Conservation (phyloP, 2,797 vertebrate genomes). For the Sciaenops ocellatus region DNA sequence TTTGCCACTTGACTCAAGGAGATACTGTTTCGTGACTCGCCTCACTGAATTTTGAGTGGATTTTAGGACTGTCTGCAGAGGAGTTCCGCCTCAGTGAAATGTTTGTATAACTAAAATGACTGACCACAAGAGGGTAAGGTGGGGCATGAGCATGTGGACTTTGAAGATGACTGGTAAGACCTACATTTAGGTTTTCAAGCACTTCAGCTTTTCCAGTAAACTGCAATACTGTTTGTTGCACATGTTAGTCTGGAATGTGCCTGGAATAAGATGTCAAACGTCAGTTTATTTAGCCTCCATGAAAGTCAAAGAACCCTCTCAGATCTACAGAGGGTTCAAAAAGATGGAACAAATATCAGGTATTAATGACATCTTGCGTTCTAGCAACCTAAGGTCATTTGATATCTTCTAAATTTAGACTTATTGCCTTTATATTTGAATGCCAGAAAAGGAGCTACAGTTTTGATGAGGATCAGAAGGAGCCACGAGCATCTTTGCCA, state of each 20-base stretch:
- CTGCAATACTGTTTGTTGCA: not conserved
- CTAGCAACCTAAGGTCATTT: not conserved
- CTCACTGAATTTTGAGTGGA: not conserved
- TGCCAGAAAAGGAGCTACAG: not conserved
- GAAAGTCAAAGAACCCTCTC: not conserved
- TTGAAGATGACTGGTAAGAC: not conserved
- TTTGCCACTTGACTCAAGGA: constrained; percentile 1
- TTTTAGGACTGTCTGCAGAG: not conserved
- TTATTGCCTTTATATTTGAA: not conserved
- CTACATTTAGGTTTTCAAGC: not conserved
- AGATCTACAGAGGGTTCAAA: constrained; percentile 1
- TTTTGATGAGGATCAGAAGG: constrained; percentile 33
- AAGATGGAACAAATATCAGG: not conserved
- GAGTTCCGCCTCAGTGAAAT: constrained; percentile 1
- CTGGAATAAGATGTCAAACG: constrained; percentile 11
- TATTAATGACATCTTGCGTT: not conserved
- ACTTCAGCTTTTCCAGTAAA: not conserved
- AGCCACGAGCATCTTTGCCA: not conserved
- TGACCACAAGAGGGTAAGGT: not conserved
- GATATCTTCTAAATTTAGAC: not conserved
- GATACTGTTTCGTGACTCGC: not conserved
- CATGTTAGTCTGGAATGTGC: not conserved
- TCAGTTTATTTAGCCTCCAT: not conserved
- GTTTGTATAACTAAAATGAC: not conserved
- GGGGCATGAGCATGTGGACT: not conserved